These are phyloP conservation scores for Polietes domitor DNA, from an alignment of 2,888 invertebrate genomes.

Conservation along the genomic window DNA sequence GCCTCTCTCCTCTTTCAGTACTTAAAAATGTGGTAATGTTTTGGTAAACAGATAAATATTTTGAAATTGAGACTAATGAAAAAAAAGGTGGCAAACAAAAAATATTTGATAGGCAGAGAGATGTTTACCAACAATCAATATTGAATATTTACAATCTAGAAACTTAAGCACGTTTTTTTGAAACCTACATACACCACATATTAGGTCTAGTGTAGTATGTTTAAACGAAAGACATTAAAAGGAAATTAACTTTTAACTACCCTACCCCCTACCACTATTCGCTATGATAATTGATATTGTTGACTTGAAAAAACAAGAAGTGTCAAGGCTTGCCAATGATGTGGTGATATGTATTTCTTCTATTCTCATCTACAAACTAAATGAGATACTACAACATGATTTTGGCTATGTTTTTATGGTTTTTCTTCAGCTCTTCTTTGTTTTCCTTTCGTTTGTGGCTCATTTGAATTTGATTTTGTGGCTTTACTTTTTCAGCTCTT, in stretches of 20 bases:
- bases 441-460: no score
- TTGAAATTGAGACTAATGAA: not conserved
- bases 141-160: not conserved
- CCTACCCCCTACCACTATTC: no score
- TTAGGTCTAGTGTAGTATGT: not conserved
- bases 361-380: not conserved
- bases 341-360: no score
- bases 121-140: not conserved
- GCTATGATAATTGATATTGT: constrained; percentile 17
- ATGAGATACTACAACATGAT: no score
- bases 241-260: constrained; percentile 53
- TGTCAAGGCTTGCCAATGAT: constrained; percentile 28
- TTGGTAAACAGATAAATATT: constrained; percentile 13
- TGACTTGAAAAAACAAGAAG: not conserved
- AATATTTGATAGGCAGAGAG: not conserved
- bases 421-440: no score
- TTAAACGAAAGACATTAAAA: constrained; percentile 18
- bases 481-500: no score
- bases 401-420: no score
- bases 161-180: not conserved
- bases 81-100: not conserved
- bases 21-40: not conserved
- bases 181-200: not conserved
- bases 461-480: no score
- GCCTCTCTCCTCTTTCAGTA: no score